Evolutionary conservation across 2,113 vertebrate genomes (phyloP).

Genomic region (Pachycephala philippinensis): DNA sequence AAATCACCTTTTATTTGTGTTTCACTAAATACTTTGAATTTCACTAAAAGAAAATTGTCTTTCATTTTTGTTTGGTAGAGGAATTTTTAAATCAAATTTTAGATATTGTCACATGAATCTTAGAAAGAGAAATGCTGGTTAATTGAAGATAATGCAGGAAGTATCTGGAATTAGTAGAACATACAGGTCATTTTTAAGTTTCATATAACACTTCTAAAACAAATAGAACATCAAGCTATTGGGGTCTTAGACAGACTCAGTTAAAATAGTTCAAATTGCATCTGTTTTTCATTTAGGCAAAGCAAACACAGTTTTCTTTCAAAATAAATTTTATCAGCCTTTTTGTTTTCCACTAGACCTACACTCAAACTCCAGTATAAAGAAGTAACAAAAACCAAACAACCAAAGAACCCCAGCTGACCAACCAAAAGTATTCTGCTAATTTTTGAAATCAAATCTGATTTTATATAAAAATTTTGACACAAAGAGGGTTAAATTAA

Average conservation of each 20-base stretch:
- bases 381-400: background rate
- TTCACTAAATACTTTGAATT: background rate
- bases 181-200: background rate
- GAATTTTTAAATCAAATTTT: background rate
- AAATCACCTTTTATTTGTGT: background rate
- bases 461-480: background rate
- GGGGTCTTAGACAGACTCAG: background rate
- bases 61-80: background rate
- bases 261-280: background rate
- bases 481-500: background rate
- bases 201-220: background rate
- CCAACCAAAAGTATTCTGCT: background rate
- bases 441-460: background rate
- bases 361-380: background rate
- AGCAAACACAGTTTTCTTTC: background rate
- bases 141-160: background rate
- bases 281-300: background rate
- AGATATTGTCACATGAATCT: background rate
- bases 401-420: accelerated
- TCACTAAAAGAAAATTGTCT: background rate
- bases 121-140: background rate
- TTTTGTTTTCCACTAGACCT: background rate
- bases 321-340: background rate
- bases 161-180: background rate
- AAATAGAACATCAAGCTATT: background rate